Evolutionary conservation across 2,888 invertebrate genomes (phyloP).

Genomic region (Iselma pallidipennis): DNA sequence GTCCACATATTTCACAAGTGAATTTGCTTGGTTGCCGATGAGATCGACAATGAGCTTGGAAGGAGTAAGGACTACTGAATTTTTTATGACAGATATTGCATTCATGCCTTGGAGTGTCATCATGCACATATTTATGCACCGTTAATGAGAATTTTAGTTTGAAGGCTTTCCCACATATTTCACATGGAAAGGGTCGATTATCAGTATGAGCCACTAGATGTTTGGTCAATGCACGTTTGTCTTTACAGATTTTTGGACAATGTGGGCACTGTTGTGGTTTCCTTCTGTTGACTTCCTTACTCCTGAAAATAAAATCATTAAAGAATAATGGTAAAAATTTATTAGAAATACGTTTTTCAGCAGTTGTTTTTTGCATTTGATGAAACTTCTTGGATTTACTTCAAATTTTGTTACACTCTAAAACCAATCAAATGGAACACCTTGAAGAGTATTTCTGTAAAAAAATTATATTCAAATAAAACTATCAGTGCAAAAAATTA

Average conservation of each 20-base stretch:
- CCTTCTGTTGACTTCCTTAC: too few relatives aligned
- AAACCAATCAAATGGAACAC: too few relatives aligned
- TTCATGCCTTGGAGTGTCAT: neutral
- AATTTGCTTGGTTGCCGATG: neutral
- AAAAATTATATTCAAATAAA: too few relatives aligned
- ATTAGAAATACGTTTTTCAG: too few relatives aligned
- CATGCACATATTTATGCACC: neutral
- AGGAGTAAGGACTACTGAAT: neutral
- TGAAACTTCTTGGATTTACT: too few relatives aligned
- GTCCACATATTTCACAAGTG: neutral
- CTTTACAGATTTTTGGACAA: neutral
- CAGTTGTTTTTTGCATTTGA: too few relatives aligned
- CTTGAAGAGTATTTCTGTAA: too few relatives aligned
- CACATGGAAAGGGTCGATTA: neutral
- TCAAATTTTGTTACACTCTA: too few relatives aligned
- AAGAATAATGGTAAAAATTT: too few relatives aligned
- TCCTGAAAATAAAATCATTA: too few relatives aligned
- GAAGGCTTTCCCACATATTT: neutral
- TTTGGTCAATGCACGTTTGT: neutral
- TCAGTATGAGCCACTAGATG: neutral
- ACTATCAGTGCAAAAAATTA: too few relatives aligned
- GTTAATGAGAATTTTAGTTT: conserved; percentile 5
- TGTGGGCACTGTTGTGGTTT: too few relatives aligned
- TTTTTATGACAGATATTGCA: neutral
- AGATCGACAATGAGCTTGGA: neutral